phyloP scores from a whole-genome alignment of 2,113 vertebrate species.

The Salvelinus alpinus region DNA sequence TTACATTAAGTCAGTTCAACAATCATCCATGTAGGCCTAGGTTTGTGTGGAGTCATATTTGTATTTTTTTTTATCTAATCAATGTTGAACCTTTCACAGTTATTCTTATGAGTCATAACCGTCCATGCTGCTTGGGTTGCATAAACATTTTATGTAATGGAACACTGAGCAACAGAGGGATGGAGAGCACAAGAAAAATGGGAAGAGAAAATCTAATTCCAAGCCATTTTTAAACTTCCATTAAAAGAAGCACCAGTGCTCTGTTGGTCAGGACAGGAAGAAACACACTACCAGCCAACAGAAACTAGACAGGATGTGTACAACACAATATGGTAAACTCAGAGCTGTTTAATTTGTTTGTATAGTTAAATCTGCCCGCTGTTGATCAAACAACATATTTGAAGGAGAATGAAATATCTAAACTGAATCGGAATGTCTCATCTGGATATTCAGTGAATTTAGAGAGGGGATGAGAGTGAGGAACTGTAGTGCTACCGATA shows the following conservation, averaged over 20 bases:
- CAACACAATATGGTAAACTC: not conserved
- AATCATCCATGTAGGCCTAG: too few relatives aligned
- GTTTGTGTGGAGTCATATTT: too few relatives aligned
- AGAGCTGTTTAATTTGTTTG: conserved; percentile 21
- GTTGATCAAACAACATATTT: conserved; percentile 40
- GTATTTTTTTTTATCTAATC: conserved; percentile 36
- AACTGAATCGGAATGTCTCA: conserved; percentile 47
- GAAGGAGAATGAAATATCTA: conserved; percentile 40
- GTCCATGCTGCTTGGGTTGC: conserved; percentile 69
- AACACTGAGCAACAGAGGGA: conserved; percentile 72
- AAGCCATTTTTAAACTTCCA: conserved; percentile 53
- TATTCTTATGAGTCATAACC: conserved; percentile 66
- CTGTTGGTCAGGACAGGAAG: conserved; percentile 4
- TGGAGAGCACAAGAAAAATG: conserved; percentile 70
- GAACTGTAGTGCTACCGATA: conserved; percentile 54
- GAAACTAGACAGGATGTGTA: conserved; percentile 28
- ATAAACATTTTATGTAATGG: conserved; percentile 78
- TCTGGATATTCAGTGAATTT: conserved; percentile 41
- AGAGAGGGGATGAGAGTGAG: conserved; percentile 41
- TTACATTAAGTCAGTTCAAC: too few relatives aligned
- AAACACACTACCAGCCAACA: conserved; percentile 6
- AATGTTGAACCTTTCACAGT: conserved; percentile 64
- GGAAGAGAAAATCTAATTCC: conserved; percentile 72
- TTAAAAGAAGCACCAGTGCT: conserved; percentile 51
- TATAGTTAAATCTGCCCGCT: conserved; percentile 13